Base-by-base conservation (phyloP, 1,140 invertebrate species). In the Geopemphigus sp. region DNA sequence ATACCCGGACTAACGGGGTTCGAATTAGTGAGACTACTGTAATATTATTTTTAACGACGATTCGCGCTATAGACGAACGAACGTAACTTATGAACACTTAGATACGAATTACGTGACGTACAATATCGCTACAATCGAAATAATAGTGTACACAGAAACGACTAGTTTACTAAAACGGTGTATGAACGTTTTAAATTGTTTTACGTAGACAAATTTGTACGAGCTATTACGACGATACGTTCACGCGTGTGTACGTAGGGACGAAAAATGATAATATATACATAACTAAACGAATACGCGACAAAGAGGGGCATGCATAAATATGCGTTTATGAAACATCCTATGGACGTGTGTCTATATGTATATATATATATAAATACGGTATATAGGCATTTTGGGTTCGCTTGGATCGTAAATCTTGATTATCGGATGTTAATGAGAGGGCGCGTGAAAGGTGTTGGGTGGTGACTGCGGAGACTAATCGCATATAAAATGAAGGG, bases 381-480 rank as follows among this genome's bases (percentile, higher is more conserved):
- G 26, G 32, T 53, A 39, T n/a, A n/a, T 22, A 39, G 10, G 14
- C 19, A n/a, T 76, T 39, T 61, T 45, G 22, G 6, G 32, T 19
- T 22, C 19, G 57, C 14, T 59, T 0, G 56, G 14, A 61, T 47
- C 57, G 22, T 78, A 78, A 78, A 78, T 78, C 39, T 78, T 78
- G 56, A 78, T 78, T 78, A 63, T 78, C 74, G 5, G 22, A 47
- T 50, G 74, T 78, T 78, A 63, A 78, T 61, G 74, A 63, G 57
- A 78, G 57, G 39, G 74, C 39, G 74, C 32, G 22, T 1, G 32
- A 12, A 26, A 59, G n/a, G 32, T 32, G 26, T 59, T 4, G n/a
- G 54, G 26, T 10, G 54, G 72, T n/a, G 17, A 32, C 29, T 22
- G 72, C 72, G n/a, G 50, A 54, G 70, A 57, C 56, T 61, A 61